Evolutionary conservation across 2,113 vertebrate genomes (phyloP).

Genomic region (Bubo bubo): DNA sequence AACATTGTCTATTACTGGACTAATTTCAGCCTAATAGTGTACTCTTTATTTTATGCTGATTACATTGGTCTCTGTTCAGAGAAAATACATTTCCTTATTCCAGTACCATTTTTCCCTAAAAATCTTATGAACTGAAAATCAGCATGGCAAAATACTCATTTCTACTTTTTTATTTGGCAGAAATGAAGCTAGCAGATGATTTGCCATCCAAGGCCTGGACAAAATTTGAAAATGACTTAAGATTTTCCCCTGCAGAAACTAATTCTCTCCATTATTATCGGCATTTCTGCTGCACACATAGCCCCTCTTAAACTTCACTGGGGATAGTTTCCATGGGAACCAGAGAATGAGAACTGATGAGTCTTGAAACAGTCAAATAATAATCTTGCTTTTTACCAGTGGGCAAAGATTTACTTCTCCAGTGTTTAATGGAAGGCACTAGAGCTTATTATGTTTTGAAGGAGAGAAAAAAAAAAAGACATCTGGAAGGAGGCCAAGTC

Average conservation of each 20-base stretch:
- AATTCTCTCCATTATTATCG: conserved; percentile 39
- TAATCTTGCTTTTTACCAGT: conserved; percentile 58
- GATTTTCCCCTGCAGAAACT: conserved; percentile 37
- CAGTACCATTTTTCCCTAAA: not conserved
- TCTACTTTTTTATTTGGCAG: not conserved
- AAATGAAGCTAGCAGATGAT: conserved; percentile 17
- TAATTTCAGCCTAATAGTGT: not conserved
- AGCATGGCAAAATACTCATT: not conserved
- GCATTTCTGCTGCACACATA: conserved; percentile 48
- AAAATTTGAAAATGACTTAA: conserved; percentile 46
- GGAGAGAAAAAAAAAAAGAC: not conserved
- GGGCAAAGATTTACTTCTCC: conserved; percentile 57
- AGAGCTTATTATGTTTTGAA: conserved; percentile 38
- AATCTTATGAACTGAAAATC: not conserved
- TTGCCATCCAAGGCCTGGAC: not conserved
- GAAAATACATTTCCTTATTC: not conserved
- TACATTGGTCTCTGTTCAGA: not conserved
- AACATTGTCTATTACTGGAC: not conserved
- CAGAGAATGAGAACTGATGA: conserved; percentile 64
- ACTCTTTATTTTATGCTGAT: not conserved
- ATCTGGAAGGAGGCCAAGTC: not conserved
- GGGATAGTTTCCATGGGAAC: conserved; percentile 75
- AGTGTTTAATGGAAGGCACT: conserved; percentile 29
- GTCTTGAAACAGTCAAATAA: conserved; percentile 68
- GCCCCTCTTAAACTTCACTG: conserved; percentile 60